A percentile compares a stretch with the other conserved stretches of the same genome.
Conservation (phyloP, 1,140 invertebrate species). For the Apis florea region DNA sequence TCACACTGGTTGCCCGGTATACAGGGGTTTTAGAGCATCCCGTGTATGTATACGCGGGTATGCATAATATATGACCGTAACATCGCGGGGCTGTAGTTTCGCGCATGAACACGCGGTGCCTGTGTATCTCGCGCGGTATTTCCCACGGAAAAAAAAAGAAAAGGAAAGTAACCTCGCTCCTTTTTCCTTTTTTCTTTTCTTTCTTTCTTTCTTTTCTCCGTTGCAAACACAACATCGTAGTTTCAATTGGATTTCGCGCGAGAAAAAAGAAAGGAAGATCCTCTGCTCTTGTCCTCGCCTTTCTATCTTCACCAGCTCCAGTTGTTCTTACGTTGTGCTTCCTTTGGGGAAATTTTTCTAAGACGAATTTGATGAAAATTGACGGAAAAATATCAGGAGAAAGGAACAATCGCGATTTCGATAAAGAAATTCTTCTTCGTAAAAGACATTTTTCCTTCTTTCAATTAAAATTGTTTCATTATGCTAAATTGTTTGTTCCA, state of each 20-base stretch:
- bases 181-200: background rate
- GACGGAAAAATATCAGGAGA: too few relatives aligned
- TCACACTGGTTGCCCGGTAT: background rate
- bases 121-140: background rate
- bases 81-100: slow-evolving; percentile 10
- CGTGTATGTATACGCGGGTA: background rate
- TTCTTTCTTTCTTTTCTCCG: background rate
- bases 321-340: too few relatives aligned
- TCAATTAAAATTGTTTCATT: too few relatives aligned
- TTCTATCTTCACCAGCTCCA: too few relatives aligned
- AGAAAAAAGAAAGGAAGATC: background rate
- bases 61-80: slow-evolving; percentile 31
- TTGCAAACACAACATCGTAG: background rate
- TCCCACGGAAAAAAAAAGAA: background rate
- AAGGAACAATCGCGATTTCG: too few relatives aligned
- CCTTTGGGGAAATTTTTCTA: too few relatives aligned
- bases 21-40: slow-evolving; percentile 9
- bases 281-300: background rate
- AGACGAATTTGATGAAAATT: too few relatives aligned
- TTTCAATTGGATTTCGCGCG: background rate
- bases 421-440: too few relatives aligned
- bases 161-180: too few relatives aligned
- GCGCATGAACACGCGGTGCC: background rate
- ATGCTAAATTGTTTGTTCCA: too few relatives aligned
- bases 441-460: too few relatives aligned